Evolutionary conservation across 2,888 invertebrate species (phyloP).

Genomic region (Hirudinaria manillensis): DNA sequence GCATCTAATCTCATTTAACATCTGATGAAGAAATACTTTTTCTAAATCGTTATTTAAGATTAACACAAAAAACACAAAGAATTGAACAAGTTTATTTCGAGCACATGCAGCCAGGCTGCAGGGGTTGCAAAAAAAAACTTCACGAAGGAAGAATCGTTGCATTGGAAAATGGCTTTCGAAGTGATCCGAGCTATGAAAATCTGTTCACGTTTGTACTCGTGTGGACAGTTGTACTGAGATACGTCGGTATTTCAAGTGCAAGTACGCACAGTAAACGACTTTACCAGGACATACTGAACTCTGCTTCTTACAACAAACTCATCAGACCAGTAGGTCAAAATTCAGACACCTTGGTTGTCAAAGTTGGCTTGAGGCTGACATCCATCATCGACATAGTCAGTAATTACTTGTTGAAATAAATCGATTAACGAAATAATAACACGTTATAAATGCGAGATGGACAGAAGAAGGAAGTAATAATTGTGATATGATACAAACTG

Average conservation of each 20-base stretch:
- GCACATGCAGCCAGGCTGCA: too few relatives aligned
- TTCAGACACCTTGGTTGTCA: slow-evolving; percentile 86
- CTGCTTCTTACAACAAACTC: slow-evolving; percentile 79
- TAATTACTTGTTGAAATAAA: background rate
- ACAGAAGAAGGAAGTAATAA: too few relatives aligned
- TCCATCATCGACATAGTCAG: slow-evolving; percentile 40
- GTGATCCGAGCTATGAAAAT: background rate
- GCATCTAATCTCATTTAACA: too few relatives aligned
- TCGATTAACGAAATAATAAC: too few relatives aligned
- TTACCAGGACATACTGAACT: slow-evolving; percentile 85
- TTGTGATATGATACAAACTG: background rate
- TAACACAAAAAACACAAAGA: too few relatives aligned
- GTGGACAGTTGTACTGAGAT: background rate
- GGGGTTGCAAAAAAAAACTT: background rate
- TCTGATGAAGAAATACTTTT: too few relatives aligned
- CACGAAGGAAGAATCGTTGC: background rate
- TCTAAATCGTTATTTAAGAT: too few relatives aligned
- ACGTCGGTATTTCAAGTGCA: too few relatives aligned
- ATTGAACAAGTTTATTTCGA: too few relatives aligned
- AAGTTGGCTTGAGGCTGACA: slow-evolving; percentile 66
- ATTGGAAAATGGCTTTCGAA: background rate
- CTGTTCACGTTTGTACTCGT: background rate
- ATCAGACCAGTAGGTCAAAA: slow-evolving; percentile 91
- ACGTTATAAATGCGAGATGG: too few relatives aligned
- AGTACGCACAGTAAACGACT: slow-evolving; percentile 65